Percentiles rank a stretch among this genome's conserved stretches.
phyloP scores from a whole-genome alignment of 1,140 invertebrate genomes.

The Sitodiplosis mosellana region DNA sequence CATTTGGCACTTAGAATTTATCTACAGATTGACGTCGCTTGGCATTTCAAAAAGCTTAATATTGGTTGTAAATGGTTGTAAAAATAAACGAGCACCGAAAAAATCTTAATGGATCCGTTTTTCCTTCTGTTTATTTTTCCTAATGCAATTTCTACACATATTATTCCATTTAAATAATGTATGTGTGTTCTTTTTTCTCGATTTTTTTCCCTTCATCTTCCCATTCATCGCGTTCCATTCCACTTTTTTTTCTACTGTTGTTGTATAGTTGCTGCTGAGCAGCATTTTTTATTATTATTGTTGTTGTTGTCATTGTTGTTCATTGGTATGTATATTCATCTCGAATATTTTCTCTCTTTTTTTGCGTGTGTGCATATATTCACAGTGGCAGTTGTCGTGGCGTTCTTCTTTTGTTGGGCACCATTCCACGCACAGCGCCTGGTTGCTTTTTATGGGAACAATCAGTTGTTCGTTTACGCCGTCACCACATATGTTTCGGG shows the following conservation, averaged over 20 bases:
- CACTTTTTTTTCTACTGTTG: too few species aligned
- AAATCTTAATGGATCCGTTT: background rate
- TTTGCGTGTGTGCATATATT: conserved; percentile 9
- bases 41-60: background rate
- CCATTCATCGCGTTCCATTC: too few species aligned
- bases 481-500: conserved; percentile 36
- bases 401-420: conserved; percentile 83
- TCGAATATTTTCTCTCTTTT: conserved; percentile 3
- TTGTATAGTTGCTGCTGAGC: too few species aligned
- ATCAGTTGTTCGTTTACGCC: conserved; percentile 30
- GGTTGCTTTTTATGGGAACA: conserved; percentile 38
- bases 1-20: background rate
- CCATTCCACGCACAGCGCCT: conserved; percentile 74
- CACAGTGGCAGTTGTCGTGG: conserved; percentile 74
- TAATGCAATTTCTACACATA: background rate
- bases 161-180: background rate
- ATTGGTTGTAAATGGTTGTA: background rate
- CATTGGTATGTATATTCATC: background rate
- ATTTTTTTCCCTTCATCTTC: background rate
- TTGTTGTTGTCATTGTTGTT: background rate
- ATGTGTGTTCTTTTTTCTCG: background rate
- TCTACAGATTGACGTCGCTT: background rate
- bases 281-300: too few species aligned
- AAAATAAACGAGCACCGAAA: background rate
- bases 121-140: background rate